phyloP scores from a whole-genome alignment of 2,888 invertebrate species.

The Drosophila pegasa region DNA sequence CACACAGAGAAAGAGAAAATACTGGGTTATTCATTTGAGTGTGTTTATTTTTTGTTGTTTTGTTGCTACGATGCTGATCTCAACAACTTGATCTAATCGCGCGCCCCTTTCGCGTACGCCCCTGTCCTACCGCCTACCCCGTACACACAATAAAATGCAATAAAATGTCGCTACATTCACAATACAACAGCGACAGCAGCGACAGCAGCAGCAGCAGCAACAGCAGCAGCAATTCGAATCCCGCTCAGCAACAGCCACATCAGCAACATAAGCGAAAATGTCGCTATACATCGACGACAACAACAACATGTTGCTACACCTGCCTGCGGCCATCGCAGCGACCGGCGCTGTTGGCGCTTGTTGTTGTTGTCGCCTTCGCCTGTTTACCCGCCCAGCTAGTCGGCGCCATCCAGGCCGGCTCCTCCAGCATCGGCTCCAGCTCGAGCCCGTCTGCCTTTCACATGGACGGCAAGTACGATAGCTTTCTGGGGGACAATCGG shows the following conservation, averaged over 20 bases:
- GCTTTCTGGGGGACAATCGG: constrained; percentile 88
- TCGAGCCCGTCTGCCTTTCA: constrained; percentile 15
- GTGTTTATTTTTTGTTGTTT: background rate
- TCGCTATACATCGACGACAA: constrained; percentile 33
- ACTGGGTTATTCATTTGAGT: constrained; percentile 60
- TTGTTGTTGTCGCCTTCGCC: constrained; percentile 16
- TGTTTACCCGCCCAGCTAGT: constrained; percentile 13
- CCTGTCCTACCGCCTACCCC: constrained; percentile 16
- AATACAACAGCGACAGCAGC: constrained; percentile 25
- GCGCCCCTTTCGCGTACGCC: constrained; percentile 9
- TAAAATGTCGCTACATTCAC: constrained; percentile 67
- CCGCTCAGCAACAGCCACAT: constrained; percentile 67
- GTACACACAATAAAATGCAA: constrained; percentile 61
- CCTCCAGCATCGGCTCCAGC: constrained; percentile 10
- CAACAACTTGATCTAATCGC: constrained; percentile 34
- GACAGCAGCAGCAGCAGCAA: constrained; percentile 14
- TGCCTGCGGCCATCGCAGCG: constrained; percentile 23
- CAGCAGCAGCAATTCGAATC: constrained; percentile 40
- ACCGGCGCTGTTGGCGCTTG: constrained; percentile 28
- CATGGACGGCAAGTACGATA: constrained; percentile 42
- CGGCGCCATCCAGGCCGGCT: constrained; percentile 21
- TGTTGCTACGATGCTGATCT: constrained; percentile 48
- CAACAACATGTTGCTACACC: constrained; percentile 30
- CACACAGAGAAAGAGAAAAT: constrained; percentile 12
- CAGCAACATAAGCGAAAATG: constrained; percentile 68